Base-by-base conservation (phyloP, 1,140 invertebrate genomes). In the Lordiphosa stackelbergi region DNA sequence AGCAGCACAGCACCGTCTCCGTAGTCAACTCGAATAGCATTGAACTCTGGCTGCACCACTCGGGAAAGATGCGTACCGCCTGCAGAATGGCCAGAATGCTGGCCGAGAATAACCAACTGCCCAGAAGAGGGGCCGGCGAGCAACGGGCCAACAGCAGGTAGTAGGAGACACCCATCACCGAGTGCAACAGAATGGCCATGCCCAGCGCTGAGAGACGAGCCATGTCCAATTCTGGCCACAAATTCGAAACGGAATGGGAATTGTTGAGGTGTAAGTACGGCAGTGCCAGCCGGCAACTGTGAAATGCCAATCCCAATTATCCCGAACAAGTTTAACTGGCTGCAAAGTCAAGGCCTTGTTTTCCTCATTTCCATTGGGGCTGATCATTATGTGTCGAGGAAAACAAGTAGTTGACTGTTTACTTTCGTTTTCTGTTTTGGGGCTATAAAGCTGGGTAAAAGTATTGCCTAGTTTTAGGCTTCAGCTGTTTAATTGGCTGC, bases 111-210 rank as follows among this genome's bases (percentile, higher is more conserved):
- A 79, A 53, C 74, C 75, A 79, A 31, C 66, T 66, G 24, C 74
- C 74, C 13, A 79, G 8, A 0, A 71, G 41, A 1, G 74, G 68
- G 3, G 62, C 48, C 8, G 70, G 64, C 0, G 62, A 40, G 24
- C 42, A 51, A n/a, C 62, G 62, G n/a, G 35, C 64, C 10, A 68
- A 12, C 22, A 58, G 49, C 12, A 61, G 71, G 16, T 79, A 79
- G 42, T 79, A 79, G 9, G 74, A 79, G 13, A 74, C 38, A n/a
- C 75, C 74, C 61, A 79, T 49, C 7, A 81, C 70, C 35, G 70
- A 63, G 19, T 81, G 66, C 4, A 81, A 19, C n/a, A 81, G 2
- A 16, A 79, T 51, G 7, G 75, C 74, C 28, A 74, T 53, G 41
- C 45, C 19, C 34, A 79, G 9, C 5, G 74, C 66, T 19, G 53